phyloP scores from a whole-genome alignment of 2,888 invertebrate species.

The Cosmia trapezina region DNA sequence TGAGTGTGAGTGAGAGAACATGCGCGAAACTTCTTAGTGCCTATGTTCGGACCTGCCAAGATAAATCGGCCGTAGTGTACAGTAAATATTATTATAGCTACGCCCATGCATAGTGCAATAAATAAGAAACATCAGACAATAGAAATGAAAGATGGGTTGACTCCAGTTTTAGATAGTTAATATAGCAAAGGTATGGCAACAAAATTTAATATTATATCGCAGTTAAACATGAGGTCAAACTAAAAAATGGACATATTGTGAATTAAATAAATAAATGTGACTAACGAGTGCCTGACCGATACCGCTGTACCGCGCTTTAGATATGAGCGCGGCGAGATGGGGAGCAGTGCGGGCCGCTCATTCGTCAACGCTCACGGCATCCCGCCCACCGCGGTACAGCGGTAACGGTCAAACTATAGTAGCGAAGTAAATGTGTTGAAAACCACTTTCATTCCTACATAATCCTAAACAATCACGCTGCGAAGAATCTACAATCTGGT shows the following conservation, averaged over 20 bases:
- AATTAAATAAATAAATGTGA: background rate
- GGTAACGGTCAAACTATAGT: background rate
- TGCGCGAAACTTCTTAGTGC: no score
- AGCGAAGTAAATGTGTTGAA: background rate
- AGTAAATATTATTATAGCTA: background rate
- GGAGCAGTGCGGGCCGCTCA: no score
- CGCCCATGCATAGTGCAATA: background rate
- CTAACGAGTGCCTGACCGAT: no score
- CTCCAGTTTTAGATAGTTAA: background rate
- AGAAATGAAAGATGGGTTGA: background rate
- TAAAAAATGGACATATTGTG: background rate
- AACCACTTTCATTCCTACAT: background rate
- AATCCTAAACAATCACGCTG: background rate
- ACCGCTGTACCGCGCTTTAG: no score
- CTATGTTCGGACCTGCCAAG: no score
- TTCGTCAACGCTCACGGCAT: no score
- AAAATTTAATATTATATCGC: background rate
- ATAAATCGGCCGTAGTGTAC: no score
- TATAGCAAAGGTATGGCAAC: background rate
- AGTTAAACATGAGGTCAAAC: background rate
- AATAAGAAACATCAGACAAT: constrained; percentile 15
- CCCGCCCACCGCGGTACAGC: no score
- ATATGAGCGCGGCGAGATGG: no score
- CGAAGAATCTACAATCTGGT: background rate
- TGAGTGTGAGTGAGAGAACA: no score